Percentiles rank a stretch among this genome's conserved stretches.
phyloP scores from a whole-genome alignment of 2,888 invertebrate genomes.

The Caprella mutica region DNA sequence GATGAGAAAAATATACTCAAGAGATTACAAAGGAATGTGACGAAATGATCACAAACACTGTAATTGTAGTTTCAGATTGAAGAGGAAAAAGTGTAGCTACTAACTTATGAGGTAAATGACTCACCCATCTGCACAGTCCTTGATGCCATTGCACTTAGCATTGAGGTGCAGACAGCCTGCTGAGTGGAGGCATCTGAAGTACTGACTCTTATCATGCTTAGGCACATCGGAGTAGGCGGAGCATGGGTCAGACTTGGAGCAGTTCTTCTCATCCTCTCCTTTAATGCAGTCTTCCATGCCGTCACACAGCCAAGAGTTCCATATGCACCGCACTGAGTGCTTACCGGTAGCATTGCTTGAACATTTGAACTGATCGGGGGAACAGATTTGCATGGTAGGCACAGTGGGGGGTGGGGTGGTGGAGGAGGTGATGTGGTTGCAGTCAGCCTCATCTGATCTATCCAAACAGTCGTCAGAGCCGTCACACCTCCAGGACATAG shows the following conservation, averaged over 20 bases:
- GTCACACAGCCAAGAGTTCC: constrained; percentile 53
- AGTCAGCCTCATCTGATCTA: constrained; percentile 35
- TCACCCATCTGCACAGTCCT: constrained; percentile 49
- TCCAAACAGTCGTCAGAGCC: constrained; percentile 44
- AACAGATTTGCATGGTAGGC: too few relatives aligned
- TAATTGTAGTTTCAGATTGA: too few relatives aligned
- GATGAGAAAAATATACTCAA: too few relatives aligned
- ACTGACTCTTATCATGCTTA: constrained; percentile 36
- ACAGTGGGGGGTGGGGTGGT: background rate
- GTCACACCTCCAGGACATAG: constrained; percentile 55
- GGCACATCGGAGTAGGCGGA: constrained; percentile 24
- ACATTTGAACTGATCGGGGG: constrained; percentile 30
- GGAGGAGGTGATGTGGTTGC: background rate
- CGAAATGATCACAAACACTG: too few relatives aligned
- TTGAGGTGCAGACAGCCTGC: constrained; percentile 50
- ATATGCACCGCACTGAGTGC: constrained; percentile 49
- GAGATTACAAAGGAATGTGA: too few relatives aligned
- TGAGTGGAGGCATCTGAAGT: constrained; percentile 52
- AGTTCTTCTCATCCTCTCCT: constrained; percentile 53
- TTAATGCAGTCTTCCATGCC: constrained; percentile 48
- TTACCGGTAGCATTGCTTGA: constrained; percentile 1
- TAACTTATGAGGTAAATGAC: too few relatives aligned
- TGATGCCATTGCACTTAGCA: constrained; percentile 46
- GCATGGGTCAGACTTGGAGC: constrained; percentile 38
- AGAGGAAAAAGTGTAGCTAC: too few relatives aligned